Percentiles rank a stretch among this genome's conserved stretches.
These are phyloP conservation scores for Heterochromis multidens DNA, from an alignment of 2,113 vertebrate genomes.

Conservation along the genomic window DNA sequence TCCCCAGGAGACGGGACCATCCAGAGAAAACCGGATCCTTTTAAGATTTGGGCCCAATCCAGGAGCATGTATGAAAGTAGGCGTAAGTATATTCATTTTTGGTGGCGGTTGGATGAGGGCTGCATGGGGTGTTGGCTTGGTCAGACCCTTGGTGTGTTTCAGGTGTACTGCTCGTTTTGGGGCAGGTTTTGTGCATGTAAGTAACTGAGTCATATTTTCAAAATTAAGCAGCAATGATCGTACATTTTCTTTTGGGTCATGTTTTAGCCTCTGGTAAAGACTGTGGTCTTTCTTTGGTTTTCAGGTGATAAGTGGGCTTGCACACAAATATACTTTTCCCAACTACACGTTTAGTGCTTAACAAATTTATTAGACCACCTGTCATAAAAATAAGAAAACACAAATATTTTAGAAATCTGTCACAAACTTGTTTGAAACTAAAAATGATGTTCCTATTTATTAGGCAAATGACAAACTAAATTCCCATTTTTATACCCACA, in stretches of 20 bases:
- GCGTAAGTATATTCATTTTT: slow-evolving; percentile 89
- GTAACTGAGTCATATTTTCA: slow-evolving; percentile 4
- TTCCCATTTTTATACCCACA: background rate
- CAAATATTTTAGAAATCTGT: background rate
- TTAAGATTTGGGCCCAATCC: slow-evolving; percentile 99
- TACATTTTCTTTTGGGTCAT: too few relatives aligned
- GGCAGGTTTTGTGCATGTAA: slow-evolving; percentile 26
- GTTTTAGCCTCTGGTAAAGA: background rate
- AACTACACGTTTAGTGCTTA: background rate
- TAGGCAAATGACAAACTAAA: background rate
- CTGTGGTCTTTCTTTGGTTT: background rate
- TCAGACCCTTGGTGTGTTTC: slow-evolving; percentile 12
- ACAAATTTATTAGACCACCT: background rate
- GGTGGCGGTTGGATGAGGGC: slow-evolving; percentile 65
- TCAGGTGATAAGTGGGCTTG: background rate
- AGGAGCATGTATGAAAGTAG: slow-evolving; percentile 99
- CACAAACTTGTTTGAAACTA: background rate
- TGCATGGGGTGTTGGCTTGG: slow-evolving; percentile 45
- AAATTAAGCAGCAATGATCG: background rate
- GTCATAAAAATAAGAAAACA: background rate
- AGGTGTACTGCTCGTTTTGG: background rate
- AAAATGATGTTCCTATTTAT: background rate
- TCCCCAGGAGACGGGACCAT: slow-evolving; percentile 82
- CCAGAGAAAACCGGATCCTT: slow-evolving; percentile 97
- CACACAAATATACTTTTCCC: background rate